Evolutionary conservation across 2,888 invertebrate species (phyloP), one percentile per base, ranked within the genome.

Genomic region (Callimorpha dominula): DNA sequence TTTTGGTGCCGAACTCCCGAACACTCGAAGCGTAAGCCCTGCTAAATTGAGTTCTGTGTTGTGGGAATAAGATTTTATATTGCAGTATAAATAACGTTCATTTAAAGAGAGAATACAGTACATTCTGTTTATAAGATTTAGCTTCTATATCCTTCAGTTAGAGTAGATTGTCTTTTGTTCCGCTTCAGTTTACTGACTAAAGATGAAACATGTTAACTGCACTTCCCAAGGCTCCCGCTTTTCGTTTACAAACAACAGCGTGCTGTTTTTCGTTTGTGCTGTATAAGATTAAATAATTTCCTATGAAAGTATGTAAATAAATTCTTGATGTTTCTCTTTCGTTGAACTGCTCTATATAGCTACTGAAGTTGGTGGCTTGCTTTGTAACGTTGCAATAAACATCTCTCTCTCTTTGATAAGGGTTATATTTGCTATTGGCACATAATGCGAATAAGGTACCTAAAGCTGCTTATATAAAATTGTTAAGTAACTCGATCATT

Each of bases 221-320:
- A 91, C 90, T 91, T 83, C 87, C 88, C 94, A 95, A 94, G 95
- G 95, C 90, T 90, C 88, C 86, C 80, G 82, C 85, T 83, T 84
- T 83, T 87, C 86, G 92, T 94, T 95, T 95, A 95, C 94, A 93
- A 95, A 95, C 93, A 89, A 86, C 78, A 77, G 88, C 87, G 88
- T 86, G 86, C 91, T 94, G 94, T 91, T 93, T 94, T 92, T 92
- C 91, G 88, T 92, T 91, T 85, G 87, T 88, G 80, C 84, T 83
- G 81, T 86, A 87, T 87, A 88, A 91, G 85, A 92, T 94, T 92
- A 91, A 94, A 93, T 94, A 91, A 92, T 93, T 91, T 90, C 90
- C 89, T 86, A 84, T 80, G 88, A 86, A 92, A 90, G 82, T 89
- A 88, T 90, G 87, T 90, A 90, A 91, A 88, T 88, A 86, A 78